Evolutionary conservation across 2,888 invertebrate species (phyloP).

Genomic region (Heliothis peltigera): DNA sequence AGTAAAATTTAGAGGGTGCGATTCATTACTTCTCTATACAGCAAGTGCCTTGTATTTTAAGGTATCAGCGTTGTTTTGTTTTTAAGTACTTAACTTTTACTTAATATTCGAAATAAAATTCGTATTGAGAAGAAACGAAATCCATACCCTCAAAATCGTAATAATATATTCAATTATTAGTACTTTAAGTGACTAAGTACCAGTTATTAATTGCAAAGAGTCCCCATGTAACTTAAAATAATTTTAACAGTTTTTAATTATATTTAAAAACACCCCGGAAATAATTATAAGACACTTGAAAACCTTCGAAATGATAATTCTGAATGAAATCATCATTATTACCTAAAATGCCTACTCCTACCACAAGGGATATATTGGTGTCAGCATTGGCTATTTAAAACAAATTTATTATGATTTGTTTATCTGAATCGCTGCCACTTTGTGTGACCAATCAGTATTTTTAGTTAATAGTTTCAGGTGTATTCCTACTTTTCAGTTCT

Average conservation of each 20-base stretch:
- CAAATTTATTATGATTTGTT: too few species aligned
- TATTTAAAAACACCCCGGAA: too few species aligned
- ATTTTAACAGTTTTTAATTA: too few species aligned
- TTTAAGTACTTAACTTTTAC: not conserved
- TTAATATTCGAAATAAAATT: not conserved
- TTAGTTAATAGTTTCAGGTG: too few species aligned
- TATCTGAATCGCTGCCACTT: slow-evolving; percentile 1
- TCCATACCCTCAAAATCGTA: not conserved
- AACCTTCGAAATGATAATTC: slow-evolving; percentile 6
- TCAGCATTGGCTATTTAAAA: not conserved
- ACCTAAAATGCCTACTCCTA: slow-evolving; percentile 45
- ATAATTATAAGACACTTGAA: too few species aligned
- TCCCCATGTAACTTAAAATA: too few species aligned
- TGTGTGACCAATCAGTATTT: not conserved
- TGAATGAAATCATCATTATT: not conserved
- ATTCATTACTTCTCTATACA: slow-evolving; percentile 1
- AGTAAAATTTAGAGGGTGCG: slow-evolving; percentile 1
- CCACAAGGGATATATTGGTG: slow-evolving; percentile 6
- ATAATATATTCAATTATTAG: slow-evolving; percentile 2
- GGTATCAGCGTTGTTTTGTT: not conserved
- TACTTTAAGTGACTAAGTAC: slow-evolving; percentile 13
- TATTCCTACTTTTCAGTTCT: not conserved
- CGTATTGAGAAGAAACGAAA: slow-evolving; percentile 15
- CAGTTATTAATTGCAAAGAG: slow-evolving; percentile 1
- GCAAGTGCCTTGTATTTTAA: not conserved